Percentiles rank a stretch among this genome's conserved stretches.
Evolutionary conservation across 2,797 vertebrate species (phyloP).

Genomic region (Anguilla megastoma): DNA sequence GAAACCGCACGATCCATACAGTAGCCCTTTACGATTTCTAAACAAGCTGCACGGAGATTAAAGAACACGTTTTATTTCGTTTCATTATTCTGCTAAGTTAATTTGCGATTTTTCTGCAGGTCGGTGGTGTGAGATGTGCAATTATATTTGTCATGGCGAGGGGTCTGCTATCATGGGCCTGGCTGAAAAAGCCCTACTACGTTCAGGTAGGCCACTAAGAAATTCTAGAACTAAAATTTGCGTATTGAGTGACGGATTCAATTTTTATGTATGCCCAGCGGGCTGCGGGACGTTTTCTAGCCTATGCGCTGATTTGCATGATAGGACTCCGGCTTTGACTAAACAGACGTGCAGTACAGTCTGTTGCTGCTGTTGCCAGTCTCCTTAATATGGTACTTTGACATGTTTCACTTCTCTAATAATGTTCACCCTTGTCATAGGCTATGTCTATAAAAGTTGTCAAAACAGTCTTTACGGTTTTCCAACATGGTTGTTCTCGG

Average conservation of each 20-base stretch:
- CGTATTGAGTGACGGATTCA: background rate
- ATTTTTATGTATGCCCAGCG: background rate
- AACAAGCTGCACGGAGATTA: background rate
- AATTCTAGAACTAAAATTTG: background rate
- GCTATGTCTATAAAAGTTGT: background rate
- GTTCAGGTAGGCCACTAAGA: conserved; percentile 79
- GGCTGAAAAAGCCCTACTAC: conserved; percentile 80
- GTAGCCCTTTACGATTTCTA: background rate
- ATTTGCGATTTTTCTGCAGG: conserved; percentile 43
- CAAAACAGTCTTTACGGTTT: background rate
- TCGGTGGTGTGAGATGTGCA: conserved; percentile 77
- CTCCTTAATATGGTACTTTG: background rate
- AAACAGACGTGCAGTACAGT: background rate
- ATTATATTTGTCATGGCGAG: conserved; percentile 81
- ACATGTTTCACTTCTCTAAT: background rate
- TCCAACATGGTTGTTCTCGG: background rate
- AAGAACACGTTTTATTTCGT: background rate
- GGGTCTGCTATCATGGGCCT: conserved; percentile 80
- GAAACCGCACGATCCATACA: conserved; percentile 8
- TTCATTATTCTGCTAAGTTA: background rate
- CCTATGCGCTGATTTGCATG: background rate
- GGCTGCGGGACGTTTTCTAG: background rate
- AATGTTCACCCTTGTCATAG: background rate
- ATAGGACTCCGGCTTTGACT: background rate
- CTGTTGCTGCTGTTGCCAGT: background rate